These are phyloP conservation scores for Diplazon laetatorius DNA, from an alignment of 2,888 invertebrate species.

Conservation along the genomic window DNA sequence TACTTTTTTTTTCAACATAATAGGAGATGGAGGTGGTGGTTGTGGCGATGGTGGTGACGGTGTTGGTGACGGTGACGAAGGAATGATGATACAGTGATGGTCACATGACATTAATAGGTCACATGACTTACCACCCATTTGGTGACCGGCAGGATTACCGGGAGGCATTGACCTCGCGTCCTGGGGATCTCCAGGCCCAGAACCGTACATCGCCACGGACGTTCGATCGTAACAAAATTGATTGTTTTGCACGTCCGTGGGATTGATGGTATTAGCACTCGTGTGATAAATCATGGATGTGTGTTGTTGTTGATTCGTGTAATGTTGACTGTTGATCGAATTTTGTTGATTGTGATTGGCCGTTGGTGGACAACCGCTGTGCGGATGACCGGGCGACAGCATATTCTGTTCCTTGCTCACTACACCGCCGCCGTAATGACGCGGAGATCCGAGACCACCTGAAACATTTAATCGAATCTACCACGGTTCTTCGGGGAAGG, in stretches of 20 bases:
- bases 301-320: constrained; percentile 78
- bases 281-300: constrained; percentile 82
- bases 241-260: constrained; percentile 84
- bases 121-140: constrained; percentile 83
- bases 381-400: constrained; percentile 85
- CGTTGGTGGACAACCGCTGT: constrained; percentile 82
- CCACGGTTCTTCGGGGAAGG: constrained; percentile 63
- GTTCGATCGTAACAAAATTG: constrained; percentile 86
- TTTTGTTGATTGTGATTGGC: constrained; percentile 83
- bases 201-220: constrained; percentile 81
- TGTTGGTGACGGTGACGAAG: constrained; percentile 41
- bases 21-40: constrained; percentile 43
- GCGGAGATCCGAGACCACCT: constrained; percentile 86
- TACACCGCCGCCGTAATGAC: constrained; percentile 84
- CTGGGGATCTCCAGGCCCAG: constrained; percentile 80
- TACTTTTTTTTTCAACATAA: constrained; percentile 33
- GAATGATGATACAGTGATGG: constrained; percentile 79
- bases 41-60: constrained; percentile 52
- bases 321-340: constrained; percentile 82
- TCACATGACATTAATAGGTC: constrained; percentile 82
- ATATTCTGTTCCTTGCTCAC: constrained; percentile 81
- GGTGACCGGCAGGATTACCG: constrained; percentile 82
- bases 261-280: constrained; percentile 82
- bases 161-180: constrained; percentile 80
- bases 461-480: constrained; percentile 81